Evolutionary conservation across 2,797 vertebrate genomes (phyloP), one percentile per base, ranked within the genome.

Genomic region (Xerus rutilus): DNA sequence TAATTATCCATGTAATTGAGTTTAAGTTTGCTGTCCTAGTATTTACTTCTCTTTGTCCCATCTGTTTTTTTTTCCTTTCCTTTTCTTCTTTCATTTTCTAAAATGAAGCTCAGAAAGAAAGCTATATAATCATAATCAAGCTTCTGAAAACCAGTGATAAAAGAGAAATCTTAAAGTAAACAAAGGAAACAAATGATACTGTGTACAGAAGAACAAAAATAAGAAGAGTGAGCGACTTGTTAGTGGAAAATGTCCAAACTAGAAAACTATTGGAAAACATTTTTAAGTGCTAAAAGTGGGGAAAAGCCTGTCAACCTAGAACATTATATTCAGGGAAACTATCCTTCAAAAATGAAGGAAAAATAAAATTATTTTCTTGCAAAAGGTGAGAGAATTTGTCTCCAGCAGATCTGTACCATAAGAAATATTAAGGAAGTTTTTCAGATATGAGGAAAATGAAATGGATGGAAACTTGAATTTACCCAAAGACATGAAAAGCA

Each of bases 21-120:
- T 64, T 93, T 95, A 59, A 84, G 45, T 85, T 59, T 78, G 20
- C 57, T n/a, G 52, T 88, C 72, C 76, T 93, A 62, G 20, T 91
- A 3, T 74, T 95, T 93, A 47, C 92, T 97, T 95, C 57, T 52
- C 3, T 94, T 83, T 84, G 43, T 67, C 64, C 47, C 64, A 70
- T 92, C 52, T 86, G 4, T 89, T 96, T 7, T 47, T 76, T 70
- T 90, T 65, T 78, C 65, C 54, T 81, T 70, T 49, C 70, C 43
- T 43, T 82, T 87, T 81, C 39, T 81, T 93, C 77, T 52, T 89
- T 87, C 8, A 62, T 62, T 62, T 62, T 35, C 5, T 59, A 86
- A 92, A 95, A 83, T 57, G 59, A 92, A 90, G 65, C 23, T 64
- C 62, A 88, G 35, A 70, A 35, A 87, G 25, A 93, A 69, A 95